Percentiles rank a stretch among this genome's conserved stretches.
phyloP scores from a whole-genome alignment of 2,888 invertebrate genomes.

The Amiota mariae region DNA sequence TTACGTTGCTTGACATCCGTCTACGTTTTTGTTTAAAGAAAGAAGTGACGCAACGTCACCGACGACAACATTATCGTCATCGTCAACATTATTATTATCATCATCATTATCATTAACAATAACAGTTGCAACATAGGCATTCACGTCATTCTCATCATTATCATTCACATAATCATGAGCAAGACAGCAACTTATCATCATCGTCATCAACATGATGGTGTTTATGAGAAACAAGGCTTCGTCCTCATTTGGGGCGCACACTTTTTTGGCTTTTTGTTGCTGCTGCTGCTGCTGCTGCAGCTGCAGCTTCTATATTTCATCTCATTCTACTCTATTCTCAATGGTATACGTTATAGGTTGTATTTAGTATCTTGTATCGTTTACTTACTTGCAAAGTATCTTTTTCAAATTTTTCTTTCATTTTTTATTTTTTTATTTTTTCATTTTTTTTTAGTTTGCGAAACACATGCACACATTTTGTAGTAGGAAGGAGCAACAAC shows the following conservation, averaged over 20 bases:
- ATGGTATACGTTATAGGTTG: no score
- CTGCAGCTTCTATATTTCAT: background rate
- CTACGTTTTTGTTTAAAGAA: slow-evolving; percentile 43
- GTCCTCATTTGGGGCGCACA: slow-evolving; percentile 62
- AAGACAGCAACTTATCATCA: background rate
- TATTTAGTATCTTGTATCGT: no score
- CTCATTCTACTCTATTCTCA: no score
- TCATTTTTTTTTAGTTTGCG: background rate
- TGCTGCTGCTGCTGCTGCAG: background rate
- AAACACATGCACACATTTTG: background rate
- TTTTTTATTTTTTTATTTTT: background rate
- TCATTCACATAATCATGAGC: slow-evolving; percentile 4
- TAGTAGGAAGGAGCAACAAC: background rate
- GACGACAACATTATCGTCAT: slow-evolving; percentile 5
- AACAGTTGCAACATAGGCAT: background rate
- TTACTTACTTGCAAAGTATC: background rate
- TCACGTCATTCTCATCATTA: background rate
- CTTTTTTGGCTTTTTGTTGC: slow-evolving; percentile 38
- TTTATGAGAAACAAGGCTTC: slow-evolving; percentile 30
- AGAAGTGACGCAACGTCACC: slow-evolving; percentile 20
- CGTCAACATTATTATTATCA: background rate
- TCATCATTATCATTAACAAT: background rate
- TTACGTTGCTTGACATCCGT: background rate
- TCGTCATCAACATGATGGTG: slow-evolving; percentile 11
- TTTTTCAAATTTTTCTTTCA: background rate